These are phyloP conservation scores for Steinernema khuongi DNA, from an alignment of 1,140 invertebrate genomes.

Conservation along the genomic window DNA sequence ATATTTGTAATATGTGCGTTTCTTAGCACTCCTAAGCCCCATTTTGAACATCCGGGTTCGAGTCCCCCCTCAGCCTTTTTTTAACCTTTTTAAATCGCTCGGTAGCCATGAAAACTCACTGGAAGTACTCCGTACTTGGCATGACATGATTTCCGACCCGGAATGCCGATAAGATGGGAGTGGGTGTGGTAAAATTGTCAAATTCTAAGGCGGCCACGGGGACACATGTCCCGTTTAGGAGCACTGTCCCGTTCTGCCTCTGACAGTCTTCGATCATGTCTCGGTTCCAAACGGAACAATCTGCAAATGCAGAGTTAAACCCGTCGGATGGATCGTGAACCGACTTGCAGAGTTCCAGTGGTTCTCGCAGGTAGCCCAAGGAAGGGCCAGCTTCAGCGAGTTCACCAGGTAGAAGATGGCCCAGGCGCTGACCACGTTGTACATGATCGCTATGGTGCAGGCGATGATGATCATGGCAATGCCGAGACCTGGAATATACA, in stretches of 20 bases:
- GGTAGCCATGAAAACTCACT: constrained; percentile 39
- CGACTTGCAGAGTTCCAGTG: constrained; percentile 53
- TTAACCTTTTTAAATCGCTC: constrained; percentile 3
- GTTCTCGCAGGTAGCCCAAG: constrained; percentile 62
- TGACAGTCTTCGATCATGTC: constrained; percentile 42
- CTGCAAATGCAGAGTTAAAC: constrained; percentile 21
- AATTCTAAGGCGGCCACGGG: background rate
- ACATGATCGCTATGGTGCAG: constrained; percentile 47
- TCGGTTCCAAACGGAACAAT: constrained; percentile 47
- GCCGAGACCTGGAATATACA: constrained; percentile 44
- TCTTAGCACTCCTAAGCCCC: too few species aligned
- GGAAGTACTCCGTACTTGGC: constrained; percentile 53
- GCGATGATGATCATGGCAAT: constrained; percentile 51
- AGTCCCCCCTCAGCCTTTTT: background rate
- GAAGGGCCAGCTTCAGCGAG: constrained; percentile 59
- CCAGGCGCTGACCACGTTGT: constrained; percentile 54
- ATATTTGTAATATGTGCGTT: too few species aligned
- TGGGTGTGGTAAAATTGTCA: background rate
- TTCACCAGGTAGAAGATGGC: constrained; percentile 55
- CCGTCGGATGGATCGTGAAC: background rate
- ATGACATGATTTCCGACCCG: constrained; percentile 33
- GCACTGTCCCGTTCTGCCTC: constrained; percentile 46
- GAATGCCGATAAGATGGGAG: background rate
- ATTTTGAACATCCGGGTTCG: too few species aligned
- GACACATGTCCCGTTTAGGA: constrained; percentile 51